Evolutionary conservation across 2,113 vertebrate genomes (phyloP).

Genomic region (Tringa solitaria): DNA sequence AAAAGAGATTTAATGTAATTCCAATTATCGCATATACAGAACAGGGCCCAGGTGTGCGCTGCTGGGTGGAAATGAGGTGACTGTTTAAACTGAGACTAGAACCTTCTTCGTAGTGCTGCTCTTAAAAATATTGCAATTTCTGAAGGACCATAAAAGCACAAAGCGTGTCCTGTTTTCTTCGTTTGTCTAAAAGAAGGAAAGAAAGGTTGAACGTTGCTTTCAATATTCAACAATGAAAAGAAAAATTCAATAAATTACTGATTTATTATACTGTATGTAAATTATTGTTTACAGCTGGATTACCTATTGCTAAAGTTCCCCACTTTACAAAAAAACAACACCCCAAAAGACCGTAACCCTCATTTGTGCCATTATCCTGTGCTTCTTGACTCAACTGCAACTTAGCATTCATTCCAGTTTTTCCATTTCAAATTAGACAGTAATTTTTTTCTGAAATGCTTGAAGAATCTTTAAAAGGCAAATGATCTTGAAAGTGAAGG

Average conservation of each 20-base stretch:
- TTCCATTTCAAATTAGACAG: neutral
- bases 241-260: neutral
- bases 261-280: neutral
- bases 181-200: neutral
- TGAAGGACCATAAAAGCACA: neutral
- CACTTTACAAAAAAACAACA: neutral
- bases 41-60: neutral
- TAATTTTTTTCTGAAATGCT: neutral
- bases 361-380: neutral
- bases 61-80: neutral
- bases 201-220: neutral
- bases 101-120: neutral
- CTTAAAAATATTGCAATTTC: neutral
- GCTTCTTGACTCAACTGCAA: neutral
- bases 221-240: neutral
- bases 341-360: accelerated
- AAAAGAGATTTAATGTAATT: constrained; percentile 5
- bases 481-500: neutral
- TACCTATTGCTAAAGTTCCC: neutral
- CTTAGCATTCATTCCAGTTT: neutral
- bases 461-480: neutral
- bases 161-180: neutral
- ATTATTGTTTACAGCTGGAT: neutral
- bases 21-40: neutral
- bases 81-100: neutral